Base-by-base conservation (phyloP, 2,797 vertebrate genomes). In the Falco naumanni region DNA sequence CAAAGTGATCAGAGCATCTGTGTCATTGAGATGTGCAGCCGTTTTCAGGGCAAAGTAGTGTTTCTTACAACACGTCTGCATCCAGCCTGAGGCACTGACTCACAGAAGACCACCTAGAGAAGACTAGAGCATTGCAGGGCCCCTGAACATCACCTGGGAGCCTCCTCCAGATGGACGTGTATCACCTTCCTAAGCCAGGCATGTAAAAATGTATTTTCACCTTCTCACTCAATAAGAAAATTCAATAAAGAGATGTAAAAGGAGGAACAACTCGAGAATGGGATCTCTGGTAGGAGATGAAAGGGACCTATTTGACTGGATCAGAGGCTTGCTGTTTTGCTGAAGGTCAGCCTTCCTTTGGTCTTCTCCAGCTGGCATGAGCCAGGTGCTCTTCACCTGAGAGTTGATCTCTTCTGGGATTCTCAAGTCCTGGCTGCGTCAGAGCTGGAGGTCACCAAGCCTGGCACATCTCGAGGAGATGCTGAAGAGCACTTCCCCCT, bases 11-110 rank as follows among this genome's bases (percentile, higher is more conserved):
- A 37, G n/a, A 75, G 43, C 53, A 83, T 5, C 31, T 64, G 31
- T 2, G 2, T 10, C 6, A 8, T 3, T 13, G 34, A 68, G 60
- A 45, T 3, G 13, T 10, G 54, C 28, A 11, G 8, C 14, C 4
- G 9, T 74, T 75, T 45, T 18, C 34, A 24, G n/a, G 37, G 39
- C 33, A 34, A 39, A 70, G 66, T 0, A 41, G 59, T 34, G 22
- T 15, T 79, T 72, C 71, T 79, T 79, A 16, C 33, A 70, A 29
- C 28, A 33, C 1, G 1, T 25, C 48, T 31, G 24, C 43, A 53
- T 18, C 48, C 76, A 75, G 13, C 6, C 51, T 15, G 31, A 59
- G 9, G 48, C 61, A 33, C 2, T 31, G 51, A 54, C 18, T 17
- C 43, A 26, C 12, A 61, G 47, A 53, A 69, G 57, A 20, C 8